Evolutionary conservation across 2,113 vertebrate species (phyloP), one percentile per base, ranked within the genome.

Genomic region (Anser cygnoides): DNA sequence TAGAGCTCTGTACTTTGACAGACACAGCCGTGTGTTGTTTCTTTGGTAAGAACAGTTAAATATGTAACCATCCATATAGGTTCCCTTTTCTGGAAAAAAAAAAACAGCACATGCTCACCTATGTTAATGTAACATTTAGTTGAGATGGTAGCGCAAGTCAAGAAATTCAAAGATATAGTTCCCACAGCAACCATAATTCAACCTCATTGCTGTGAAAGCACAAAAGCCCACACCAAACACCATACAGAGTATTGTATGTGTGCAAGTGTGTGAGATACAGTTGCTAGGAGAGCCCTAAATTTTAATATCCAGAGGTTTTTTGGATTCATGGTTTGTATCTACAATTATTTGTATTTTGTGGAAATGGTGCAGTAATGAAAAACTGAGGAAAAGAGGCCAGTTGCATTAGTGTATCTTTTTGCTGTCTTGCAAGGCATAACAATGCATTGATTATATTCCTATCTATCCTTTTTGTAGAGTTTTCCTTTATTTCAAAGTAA

Each of bases 121-220:
- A 89, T 95, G 95, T 93, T 92, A 95, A 95, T 96, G 80, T 91
- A 96, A 91, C 88, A 96, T 95, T 97, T 71, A 94, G 90, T 84
- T 96, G 86, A 79, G 86, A 92, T 92, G 92, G 43, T 89, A 90
- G 77, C 86, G 59, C 54, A 73, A 94, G 89, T 93, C 87, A 94
- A 76, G 80, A 94, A 95, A 96, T 91, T 91, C 74, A 55, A 84
- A 95, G 86, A 84, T 93, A 73, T 78, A 94, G 96, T 97, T 97
- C 96, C 96, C 95, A 96, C 96, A 96, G 96, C 96, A 97, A 97
- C 96, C 96, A 79, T 87, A 96, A 95, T 92, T 96, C 93, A 96
- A 54, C 83, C 54, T 93, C 7, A 26, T 58, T 91, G 80, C 92
- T 93, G 89, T 59, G 86, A 94, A 93, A 91, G 80, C 86, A 94